These are phyloP conservation scores for Acrocephalus scirpaceus DNA, from an alignment of 2,797 vertebrate genomes.

Conservation along the genomic window DNA sequence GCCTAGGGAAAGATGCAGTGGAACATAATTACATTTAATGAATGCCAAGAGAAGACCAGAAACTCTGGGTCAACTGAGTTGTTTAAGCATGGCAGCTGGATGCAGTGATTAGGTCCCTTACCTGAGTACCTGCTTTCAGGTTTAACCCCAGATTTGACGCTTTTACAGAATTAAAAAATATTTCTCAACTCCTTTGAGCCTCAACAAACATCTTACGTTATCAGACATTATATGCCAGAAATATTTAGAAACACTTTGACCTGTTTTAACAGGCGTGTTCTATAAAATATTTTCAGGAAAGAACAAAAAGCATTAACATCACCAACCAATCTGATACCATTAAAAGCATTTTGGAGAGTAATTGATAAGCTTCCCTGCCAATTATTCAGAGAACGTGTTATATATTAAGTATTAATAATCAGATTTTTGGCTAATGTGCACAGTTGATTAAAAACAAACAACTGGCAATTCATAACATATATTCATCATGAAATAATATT, in stretches of 20 bases:
- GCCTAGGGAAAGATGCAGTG: background rate
- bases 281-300: background rate
- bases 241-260: constrained; percentile 7
- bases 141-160: background rate
- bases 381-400: background rate
- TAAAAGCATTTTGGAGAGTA: constrained; percentile 31
- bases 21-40: background rate
- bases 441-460: background rate
- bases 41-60: background rate
- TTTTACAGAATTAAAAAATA: background rate
- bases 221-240: background rate
- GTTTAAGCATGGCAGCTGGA: background rate
- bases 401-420: background rate
- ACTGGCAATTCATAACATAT: background rate
- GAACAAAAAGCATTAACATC: background rate
- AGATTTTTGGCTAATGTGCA: background rate
- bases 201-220: background rate
- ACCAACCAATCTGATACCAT: background rate
- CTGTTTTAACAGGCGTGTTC: background rate
- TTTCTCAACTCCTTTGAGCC: background rate
- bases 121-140: background rate
- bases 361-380: background rate
- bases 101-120: background rate
- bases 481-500: background rate
- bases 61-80: background rate